Evolutionary conservation across 2,888 invertebrate species (phyloP).

Genomic region (Creontiades dilutus): DNA sequence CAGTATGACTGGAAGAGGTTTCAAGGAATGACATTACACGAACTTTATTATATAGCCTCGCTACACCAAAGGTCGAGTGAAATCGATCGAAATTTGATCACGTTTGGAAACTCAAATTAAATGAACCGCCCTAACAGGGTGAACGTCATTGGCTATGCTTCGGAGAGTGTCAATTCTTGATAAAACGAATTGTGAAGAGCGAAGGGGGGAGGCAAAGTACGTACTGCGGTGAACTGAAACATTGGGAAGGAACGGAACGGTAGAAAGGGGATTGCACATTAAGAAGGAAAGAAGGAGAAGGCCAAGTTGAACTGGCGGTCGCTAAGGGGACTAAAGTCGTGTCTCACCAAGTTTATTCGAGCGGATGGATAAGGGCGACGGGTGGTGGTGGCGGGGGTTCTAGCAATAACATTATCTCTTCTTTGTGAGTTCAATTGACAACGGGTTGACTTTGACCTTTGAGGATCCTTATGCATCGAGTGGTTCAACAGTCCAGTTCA

Average conservation of each 20-base stretch:
- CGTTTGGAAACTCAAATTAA: not conserved
- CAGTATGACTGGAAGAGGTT: no score
- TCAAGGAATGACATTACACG: no score
- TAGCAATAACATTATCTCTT: slow-evolving; percentile 29
- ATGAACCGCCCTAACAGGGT: not conserved
- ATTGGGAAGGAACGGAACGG: not conserved
- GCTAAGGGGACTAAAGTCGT: not conserved
- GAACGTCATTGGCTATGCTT: slow-evolving; percentile 16
- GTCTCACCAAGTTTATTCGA: not conserved
- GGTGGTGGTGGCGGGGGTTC: slow-evolving; percentile 2
- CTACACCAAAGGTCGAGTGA: not conserved
- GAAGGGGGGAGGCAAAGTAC: not conserved
- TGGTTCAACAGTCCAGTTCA: not conserved
- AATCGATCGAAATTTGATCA: slow-evolving; percentile 22
- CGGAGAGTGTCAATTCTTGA: not conserved
- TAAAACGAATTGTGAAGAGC: slow-evolving; percentile 4
- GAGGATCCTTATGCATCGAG: not conserved
- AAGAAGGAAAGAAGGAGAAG: slow-evolving; percentile 2
- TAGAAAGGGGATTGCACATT: not conserved
- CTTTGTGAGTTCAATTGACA: slow-evolving; percentile 13
- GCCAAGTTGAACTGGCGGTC: not conserved
- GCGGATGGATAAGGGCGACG: not conserved
- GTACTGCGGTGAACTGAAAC: not conserved
- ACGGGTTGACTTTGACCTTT: not conserved
- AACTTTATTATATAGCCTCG: not conserved